Percentiles rank a stretch among this genome's conserved stretches.
phyloP scores from a whole-genome alignment of 2,113 vertebrate species.

The Nycticorax nycticorax region DNA sequence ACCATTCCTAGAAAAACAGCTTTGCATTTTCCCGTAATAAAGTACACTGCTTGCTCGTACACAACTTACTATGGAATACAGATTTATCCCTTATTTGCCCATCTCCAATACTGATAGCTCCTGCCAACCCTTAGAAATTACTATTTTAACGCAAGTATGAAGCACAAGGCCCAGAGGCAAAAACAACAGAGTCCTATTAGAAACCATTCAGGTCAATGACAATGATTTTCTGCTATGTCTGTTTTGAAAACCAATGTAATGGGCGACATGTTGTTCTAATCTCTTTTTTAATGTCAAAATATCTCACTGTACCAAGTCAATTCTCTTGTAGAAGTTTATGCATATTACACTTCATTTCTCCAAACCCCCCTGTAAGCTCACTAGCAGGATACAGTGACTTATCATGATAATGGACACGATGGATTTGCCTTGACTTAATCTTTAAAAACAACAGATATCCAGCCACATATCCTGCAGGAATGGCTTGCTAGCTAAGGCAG shows the following conservation, averaged over 20 bases:
- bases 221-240: neutral
- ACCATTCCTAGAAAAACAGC: slow-evolving; percentile 22
- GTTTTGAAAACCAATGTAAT: neutral
- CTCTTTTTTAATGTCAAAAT: neutral
- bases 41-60: neutral
- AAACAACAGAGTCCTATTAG: neutral
- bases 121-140: slow-evolving; percentile 1
- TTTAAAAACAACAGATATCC: neutral
- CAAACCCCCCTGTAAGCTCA: neutral
- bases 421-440: neutral
- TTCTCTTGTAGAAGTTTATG: neutral
- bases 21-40: neutral
- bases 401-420: neutral
- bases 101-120: neutral
- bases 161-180: neutral
- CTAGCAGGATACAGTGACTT: neutral
- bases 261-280: neutral
- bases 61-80: neutral
- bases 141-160: neutral
- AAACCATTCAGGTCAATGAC: neutral
- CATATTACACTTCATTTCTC: neutral
- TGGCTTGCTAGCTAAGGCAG: neutral
- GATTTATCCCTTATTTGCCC: neutral
- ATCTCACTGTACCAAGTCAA: neutral
- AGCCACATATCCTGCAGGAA: neutral